Conservation (phyloP, 2,888 invertebrate genomes). For the Trachelus troglodyta region DNA sequence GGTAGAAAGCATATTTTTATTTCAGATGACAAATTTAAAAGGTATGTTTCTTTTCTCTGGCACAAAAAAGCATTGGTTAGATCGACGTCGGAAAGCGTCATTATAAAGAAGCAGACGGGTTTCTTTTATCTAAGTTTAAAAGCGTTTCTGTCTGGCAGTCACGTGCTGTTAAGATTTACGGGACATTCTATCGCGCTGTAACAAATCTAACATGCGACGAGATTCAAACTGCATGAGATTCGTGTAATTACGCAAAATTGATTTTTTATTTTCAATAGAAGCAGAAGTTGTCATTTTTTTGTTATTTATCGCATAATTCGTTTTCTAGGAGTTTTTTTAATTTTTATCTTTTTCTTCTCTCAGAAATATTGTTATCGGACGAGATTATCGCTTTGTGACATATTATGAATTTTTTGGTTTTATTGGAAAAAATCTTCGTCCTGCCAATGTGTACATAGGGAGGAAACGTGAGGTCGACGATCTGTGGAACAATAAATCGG, state of each 20-base stretch:
- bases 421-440: background rate
- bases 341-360: background rate
- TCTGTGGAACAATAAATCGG: background rate
- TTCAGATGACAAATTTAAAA: background rate
- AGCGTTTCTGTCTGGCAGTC: background rate
- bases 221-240: background rate
- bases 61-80: background rate
- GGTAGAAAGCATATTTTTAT: background rate
- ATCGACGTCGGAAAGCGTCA: background rate
- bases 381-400: background rate
- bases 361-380: background rate
- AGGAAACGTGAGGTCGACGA: background rate
- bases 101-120: background rate
- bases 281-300: background rate
- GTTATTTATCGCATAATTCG: background rate
- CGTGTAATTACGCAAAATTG: background rate
- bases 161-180: background rate
- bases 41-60: background rate
- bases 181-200: background rate
- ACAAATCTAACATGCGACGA: background rate
- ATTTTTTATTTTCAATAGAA: background rate
- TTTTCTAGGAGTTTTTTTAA: background rate
- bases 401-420: background rate
- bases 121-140: background rate
- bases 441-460: background rate